Conservation (phyloP, 2,888 invertebrate genomes). For the Andricus curvator region DNA sequence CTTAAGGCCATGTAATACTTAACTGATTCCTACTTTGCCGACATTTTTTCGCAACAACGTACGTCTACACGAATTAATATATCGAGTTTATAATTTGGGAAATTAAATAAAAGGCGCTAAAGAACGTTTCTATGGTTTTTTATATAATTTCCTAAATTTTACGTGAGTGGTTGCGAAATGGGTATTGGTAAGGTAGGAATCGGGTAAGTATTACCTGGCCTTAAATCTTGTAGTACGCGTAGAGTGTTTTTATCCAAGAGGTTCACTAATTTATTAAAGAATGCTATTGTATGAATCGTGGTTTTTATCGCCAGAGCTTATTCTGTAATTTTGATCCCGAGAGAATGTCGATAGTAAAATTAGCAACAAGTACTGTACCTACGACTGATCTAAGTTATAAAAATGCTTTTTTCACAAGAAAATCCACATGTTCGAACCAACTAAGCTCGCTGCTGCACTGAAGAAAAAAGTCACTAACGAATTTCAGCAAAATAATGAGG, state of each 20-base stretch:
- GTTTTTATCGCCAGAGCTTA: background rate
- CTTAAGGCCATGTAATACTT: too few relatives aligned
- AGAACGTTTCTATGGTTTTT: too few relatives aligned
- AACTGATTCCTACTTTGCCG: too few relatives aligned
- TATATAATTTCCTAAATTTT: too few relatives aligned
- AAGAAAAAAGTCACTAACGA: background rate
- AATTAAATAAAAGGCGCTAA: too few relatives aligned
- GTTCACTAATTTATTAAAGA: constrained; percentile 3
- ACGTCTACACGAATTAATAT: too few relatives aligned
- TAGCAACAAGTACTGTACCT: constrained; percentile 5
- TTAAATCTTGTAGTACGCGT: background rate
- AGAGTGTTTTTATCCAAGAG: background rate
- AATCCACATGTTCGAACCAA: background rate
- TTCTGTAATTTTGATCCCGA: constrained; percentile 11
- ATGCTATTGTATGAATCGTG: background rate
- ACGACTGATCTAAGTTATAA: constrained; percentile 18
- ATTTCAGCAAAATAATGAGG: constrained; percentile 1
- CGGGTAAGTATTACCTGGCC: too few relatives aligned
- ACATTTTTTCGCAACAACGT: too few relatives aligned
- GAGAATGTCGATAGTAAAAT: constrained; percentile 3
- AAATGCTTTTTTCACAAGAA: constrained; percentile 3
- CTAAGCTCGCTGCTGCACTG: constrained; percentile 11
- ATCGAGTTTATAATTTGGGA: too few relatives aligned
- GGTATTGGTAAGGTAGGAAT: too few relatives aligned
- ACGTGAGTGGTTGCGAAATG: too few relatives aligned